phyloP scores from a whole-genome alignment of 2,113 vertebrate genomes.

The Edolisoma coerulescens region DNA sequence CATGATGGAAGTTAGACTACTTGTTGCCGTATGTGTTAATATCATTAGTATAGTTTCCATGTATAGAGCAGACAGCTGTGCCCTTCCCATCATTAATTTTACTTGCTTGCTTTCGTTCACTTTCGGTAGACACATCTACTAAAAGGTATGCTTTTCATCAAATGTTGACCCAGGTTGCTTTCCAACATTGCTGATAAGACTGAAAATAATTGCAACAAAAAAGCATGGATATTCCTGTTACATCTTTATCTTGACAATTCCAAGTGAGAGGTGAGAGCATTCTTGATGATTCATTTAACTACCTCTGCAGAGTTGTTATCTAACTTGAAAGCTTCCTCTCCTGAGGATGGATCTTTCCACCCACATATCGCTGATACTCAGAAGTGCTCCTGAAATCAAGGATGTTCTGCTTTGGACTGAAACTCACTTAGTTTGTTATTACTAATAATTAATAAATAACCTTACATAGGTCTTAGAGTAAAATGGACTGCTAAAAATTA shows the following conservation, averaged over 20 bases:
- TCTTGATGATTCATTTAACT: not conserved
- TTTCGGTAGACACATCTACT: not conserved
- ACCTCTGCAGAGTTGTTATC: not conserved
- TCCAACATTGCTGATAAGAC: not conserved
- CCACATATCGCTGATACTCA: not conserved
- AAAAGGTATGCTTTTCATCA: not conserved
- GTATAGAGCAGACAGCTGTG: not conserved
- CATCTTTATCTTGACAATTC: not conserved
- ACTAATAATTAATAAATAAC: not conserved
- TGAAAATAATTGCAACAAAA: not conserved
- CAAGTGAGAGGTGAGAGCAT: not conserved
- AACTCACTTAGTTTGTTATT: not conserved
- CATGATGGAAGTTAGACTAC: not conserved
- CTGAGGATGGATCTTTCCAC: not conserved
- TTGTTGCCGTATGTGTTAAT: not conserved
- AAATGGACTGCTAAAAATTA: not conserved
- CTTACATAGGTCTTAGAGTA: not conserved
- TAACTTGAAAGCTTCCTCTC: not conserved
- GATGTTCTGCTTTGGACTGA: not conserved
- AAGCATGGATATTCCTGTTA: not conserved
- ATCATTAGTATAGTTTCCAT: not conserved
- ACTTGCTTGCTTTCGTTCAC: not conserved
- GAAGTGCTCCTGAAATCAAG: not conserved
- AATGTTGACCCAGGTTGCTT: not conserved
- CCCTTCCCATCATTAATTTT: not conserved